A percentile compares a stretch with the other conserved stretches of the same genome.
Conservation (phyloP, 2,797 vertebrate genomes). For the Melanogrammus aeglefinus region DNA sequence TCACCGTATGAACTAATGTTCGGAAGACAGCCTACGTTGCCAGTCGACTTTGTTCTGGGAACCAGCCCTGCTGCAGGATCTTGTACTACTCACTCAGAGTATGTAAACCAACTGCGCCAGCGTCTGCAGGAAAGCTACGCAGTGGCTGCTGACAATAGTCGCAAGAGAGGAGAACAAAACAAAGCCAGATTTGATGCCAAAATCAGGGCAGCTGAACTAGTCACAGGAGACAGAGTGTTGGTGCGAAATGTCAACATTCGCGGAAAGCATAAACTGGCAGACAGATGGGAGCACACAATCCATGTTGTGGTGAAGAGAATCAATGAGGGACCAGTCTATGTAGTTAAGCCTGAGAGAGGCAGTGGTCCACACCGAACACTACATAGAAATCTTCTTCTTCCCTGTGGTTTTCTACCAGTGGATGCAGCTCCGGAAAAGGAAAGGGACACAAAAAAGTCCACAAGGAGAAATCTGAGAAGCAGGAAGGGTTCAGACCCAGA, state of each 20-base stretch:
- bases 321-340: too few species aligned
- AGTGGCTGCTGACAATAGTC: neutral
- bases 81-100: neutral
- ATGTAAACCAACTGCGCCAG: neutral
- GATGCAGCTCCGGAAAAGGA: too few species aligned
- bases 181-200: neutral
- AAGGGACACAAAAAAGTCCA: neutral
- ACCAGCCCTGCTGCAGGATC: neutral
- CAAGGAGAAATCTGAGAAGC: neutral
- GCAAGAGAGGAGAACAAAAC: neutral
- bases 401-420: too few species aligned
- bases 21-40: slow-evolving; percentile 12
- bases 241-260: too few species aligned
- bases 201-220: neutral
- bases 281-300: too few species aligned
- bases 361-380: too few species aligned
- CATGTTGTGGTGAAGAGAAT: too few species aligned
- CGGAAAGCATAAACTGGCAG: too few species aligned
- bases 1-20: slow-evolving; percentile 12
- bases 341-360: too few species aligned
- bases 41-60: neutral
- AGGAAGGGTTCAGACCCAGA: neutral
- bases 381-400: too few species aligned
- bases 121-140: neutral
- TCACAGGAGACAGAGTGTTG: neutral